Percentiles rank a stretch among this genome's conserved stretches.
These are phyloP conservation scores for Thalassophryne amazonica DNA, from an alignment of 2,797 vertebrate species.

Conservation along the genomic window DNA sequence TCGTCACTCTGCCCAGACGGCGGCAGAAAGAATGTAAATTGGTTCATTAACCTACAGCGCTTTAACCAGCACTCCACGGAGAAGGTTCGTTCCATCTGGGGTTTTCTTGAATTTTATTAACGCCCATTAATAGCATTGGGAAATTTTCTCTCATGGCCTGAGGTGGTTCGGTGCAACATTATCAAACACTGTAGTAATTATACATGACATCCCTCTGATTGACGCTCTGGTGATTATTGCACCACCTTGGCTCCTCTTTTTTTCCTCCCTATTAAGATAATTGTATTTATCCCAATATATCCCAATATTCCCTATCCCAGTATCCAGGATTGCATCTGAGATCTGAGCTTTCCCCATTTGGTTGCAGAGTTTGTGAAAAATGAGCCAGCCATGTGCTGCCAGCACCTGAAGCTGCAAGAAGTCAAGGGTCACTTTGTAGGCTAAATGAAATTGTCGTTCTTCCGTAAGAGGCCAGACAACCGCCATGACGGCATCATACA, in stretches of 20 bases:
- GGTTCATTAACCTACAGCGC: slow-evolving; percentile 81
- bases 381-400: slow-evolving; percentile 51
- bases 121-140: slow-evolving; percentile 69
- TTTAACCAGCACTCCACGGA: slow-evolving; percentile 70
- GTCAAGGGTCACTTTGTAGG: slow-evolving; percentile 83
- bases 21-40: slow-evolving; percentile 75
- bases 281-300: slow-evolving; percentile 32
- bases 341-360: slow-evolving; percentile 44
- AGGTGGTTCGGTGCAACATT: slow-evolving; percentile 65
- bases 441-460: slow-evolving; percentile 79
- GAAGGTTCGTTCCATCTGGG: slow-evolving; percentile 63
- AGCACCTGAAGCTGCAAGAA: slow-evolving; percentile 82
- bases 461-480: slow-evolving; percentile 81
- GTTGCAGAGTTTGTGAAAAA: slow-evolving; percentile 55
- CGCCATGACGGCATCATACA: slow-evolving; percentile 81
- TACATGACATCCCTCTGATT: slow-evolving; percentile 77
- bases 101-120: slow-evolving; percentile 76
- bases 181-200: slow-evolving; percentile 77
- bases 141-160: slow-evolving; percentile 70
- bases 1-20: slow-evolving; percentile 69
- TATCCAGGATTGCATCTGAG: slow-evolving; percentile 39
- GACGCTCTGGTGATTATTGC: slow-evolving; percentile 75
- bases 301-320: slow-evolving; percentile 7
- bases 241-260: slow-evolving; percentile 48
- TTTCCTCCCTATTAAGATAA: slow-evolving; percentile 18